phyloP scores from a whole-genome alignment of 2,888 invertebrate genomes.

The Stegana nigrithorax region DNA sequence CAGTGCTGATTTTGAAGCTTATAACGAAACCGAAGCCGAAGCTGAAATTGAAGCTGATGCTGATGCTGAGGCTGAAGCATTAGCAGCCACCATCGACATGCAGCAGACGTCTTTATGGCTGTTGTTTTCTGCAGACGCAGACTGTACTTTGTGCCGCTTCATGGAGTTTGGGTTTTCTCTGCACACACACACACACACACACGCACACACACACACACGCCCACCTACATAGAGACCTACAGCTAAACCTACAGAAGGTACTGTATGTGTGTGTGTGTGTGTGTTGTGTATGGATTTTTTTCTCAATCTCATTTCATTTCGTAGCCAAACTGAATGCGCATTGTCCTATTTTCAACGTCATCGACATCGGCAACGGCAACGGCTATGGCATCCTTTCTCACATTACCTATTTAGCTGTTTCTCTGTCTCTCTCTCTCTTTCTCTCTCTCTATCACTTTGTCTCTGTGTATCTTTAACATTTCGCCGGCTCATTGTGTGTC shows the following conservation, averaged over 20 bases:
- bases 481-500: too few relatives aligned
- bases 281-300: constrained; percentile 21
- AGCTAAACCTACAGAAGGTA: too few relatives aligned
- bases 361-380: background rate
- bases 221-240: too few relatives aligned
- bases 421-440: too few relatives aligned
- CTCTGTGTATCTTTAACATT: too few relatives aligned
- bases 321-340: constrained; percentile 28
- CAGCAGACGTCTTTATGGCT: constrained; percentile 58
- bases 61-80: background rate
- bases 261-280: too few relatives aligned
- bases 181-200: too few relatives aligned
- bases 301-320: constrained; percentile 27
- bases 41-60: background rate
- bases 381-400: background rate
- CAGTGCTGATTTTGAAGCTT: background rate
- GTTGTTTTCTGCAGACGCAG: constrained; percentile 56
- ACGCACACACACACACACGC: too few relatives aligned
- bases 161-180: too few relatives aligned
- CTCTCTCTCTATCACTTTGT: too few relatives aligned
- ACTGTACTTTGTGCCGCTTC: constrained; percentile 53
- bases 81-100: constrained; percentile 33
- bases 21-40: background rate
- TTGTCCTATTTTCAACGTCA: constrained; percentile 37
- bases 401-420: too few relatives aligned